phyloP scores from a whole-genome alignment of 2,113 vertebrate genomes.

The Cygnus buccinator region DNA sequence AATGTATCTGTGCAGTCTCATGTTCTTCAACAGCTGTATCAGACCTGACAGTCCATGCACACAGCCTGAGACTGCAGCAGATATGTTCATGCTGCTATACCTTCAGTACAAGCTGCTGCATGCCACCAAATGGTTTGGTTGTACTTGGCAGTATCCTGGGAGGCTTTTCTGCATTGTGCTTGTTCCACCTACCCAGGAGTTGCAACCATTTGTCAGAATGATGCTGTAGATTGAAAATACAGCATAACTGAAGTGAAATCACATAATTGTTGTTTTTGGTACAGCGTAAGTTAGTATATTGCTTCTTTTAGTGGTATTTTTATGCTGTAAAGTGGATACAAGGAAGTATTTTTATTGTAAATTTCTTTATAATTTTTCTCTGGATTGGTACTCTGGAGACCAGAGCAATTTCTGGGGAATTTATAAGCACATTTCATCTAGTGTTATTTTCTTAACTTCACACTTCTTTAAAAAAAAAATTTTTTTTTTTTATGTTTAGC shows the following conservation, averaged over 20 bases:
- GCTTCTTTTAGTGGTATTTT: neutral
- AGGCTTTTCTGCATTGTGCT: rapidly evolving
- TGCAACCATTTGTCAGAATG: neutral
- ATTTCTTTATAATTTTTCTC: neutral
- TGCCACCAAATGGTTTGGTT: rapidly evolving
- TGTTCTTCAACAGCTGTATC: neutral
- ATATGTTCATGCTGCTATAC: neutral
- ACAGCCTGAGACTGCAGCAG: neutral
- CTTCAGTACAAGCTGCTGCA: neutral
- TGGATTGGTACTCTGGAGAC: neutral
- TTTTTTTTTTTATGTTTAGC: neutral
- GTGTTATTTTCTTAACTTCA: neutral
- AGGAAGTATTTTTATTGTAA: neutral
- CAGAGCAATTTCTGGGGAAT: neutral
- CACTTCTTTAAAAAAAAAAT: neutral
- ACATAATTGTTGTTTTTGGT: neutral
- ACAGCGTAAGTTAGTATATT: neutral
- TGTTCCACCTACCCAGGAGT: neutral
- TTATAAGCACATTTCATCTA: neutral
- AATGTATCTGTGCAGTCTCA: neutral
- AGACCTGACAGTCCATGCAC: neutral
- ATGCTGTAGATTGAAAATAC: neutral
- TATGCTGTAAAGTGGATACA: neutral
- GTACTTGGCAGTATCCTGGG: neutral
- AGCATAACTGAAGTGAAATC: neutral